phyloP scores from a whole-genome alignment of 2,888 invertebrate genomes.

The Rhagonycha fulva region DNA sequence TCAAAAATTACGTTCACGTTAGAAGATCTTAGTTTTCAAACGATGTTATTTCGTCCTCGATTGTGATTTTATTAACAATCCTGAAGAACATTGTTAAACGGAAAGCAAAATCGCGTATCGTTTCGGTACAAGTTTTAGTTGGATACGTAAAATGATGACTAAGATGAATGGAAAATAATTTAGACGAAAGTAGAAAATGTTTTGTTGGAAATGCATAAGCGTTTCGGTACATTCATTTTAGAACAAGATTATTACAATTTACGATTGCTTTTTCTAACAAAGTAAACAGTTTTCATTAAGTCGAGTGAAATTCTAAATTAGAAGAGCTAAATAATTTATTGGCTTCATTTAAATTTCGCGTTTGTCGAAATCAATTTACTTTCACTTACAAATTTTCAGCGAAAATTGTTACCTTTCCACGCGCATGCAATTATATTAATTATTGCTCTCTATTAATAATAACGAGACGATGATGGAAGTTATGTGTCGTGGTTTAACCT shows the following conservation, averaged over 20 bases:
- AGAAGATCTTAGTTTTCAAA: not conserved
- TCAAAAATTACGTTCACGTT: conserved; percentile 9
- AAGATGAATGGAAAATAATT: not conserved
- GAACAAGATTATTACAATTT: conserved; percentile 16
- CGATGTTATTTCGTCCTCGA: not conserved
- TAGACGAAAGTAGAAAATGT: conserved; percentile 7
- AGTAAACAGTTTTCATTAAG: conserved; percentile 23
- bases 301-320: conserved; percentile 19
- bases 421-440: not conserved
- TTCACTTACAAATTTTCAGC: not conserved
- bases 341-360: conserved; percentile 11
- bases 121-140: not conserved
- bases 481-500: not conserved
- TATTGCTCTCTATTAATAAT: not conserved
- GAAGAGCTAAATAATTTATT: conserved; percentile 22
- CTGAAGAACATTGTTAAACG: not conserved
- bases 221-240: not conserved
- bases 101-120: not conserved
- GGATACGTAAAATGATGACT: not conserved
- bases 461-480: not conserved
- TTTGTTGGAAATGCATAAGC: conserved; percentile 9
- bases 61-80: not conserved
- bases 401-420: not conserved
- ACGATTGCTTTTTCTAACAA: conserved; percentile 12
- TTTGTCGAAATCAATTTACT: not conserved